A percentile compares a stretch with the other conserved stretches of the same genome.
phyloP scores from a whole-genome alignment of 2,888 invertebrate species.

The Taenaris catops region DNA sequence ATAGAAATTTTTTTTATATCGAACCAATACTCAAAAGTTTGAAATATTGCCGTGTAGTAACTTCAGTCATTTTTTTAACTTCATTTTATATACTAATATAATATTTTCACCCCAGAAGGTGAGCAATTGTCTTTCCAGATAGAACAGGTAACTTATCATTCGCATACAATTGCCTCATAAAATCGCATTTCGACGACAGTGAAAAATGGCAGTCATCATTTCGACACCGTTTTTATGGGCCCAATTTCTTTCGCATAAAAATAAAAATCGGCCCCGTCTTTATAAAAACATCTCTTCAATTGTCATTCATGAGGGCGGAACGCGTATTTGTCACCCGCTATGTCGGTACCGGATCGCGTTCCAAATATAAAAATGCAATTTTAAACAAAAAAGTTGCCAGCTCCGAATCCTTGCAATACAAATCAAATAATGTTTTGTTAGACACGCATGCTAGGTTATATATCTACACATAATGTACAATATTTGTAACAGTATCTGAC shows the following conservation, averaged over 20 bases:
- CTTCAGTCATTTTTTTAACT: no score
- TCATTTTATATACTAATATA: no score
- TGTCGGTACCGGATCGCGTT: constrained; percentile 66
- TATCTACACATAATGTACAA: no score
- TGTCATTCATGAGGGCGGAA: constrained; percentile 76
- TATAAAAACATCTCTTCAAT: constrained; percentile 78
- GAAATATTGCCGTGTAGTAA: no score
- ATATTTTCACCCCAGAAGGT: no score
- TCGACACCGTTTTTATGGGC: constrained; percentile 72
- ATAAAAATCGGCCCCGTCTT: constrained; percentile 69
- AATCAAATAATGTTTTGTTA: constrained; percentile 59
- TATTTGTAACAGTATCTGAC: no score
- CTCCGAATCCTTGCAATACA: constrained; percentile 69
- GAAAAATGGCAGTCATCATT: constrained; percentile 76
- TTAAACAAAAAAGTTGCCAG: constrained; percentile 70
- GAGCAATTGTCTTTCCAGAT: constrained; percentile 4
- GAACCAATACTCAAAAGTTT: no score
- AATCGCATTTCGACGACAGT: constrained; percentile 66
- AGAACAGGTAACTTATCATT: constrained; percentile 17
- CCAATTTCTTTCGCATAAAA: constrained; percentile 78
- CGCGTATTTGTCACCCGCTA: constrained; percentile 77
- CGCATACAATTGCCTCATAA: constrained; percentile 56
- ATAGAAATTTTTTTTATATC: no score
- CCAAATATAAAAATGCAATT: constrained; percentile 80
- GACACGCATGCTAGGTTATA: constrained; percentile 43